These are phyloP conservation scores for Agonopterix arenella DNA, from an alignment of 2,888 invertebrate species.

Conservation along the genomic window DNA sequence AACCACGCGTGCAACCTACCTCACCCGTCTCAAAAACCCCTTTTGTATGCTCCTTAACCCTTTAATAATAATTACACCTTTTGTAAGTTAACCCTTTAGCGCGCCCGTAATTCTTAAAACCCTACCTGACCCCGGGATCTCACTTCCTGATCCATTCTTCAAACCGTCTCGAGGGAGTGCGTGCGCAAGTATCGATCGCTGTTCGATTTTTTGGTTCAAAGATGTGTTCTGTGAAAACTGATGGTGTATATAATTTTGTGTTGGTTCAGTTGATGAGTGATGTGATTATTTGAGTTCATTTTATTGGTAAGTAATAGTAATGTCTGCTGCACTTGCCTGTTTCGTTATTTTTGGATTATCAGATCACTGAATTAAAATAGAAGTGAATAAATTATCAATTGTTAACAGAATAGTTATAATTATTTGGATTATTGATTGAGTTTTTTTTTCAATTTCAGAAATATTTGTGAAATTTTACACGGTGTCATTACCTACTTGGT, in stretches of 20 bases:
- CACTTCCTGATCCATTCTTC: slow-evolving; percentile 70
- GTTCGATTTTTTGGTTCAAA: slow-evolving; percentile 24
- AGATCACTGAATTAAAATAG: too few relatives aligned
- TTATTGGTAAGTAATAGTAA: too few relatives aligned
- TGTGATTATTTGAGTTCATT: slow-evolving; percentile 10
- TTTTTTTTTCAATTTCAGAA: too few relatives aligned
- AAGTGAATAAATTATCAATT: too few relatives aligned
- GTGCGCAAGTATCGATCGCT: slow-evolving; percentile 48
- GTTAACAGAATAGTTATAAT: too few relatives aligned
- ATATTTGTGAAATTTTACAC: too few relatives aligned
- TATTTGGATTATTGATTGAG: too few relatives aligned
- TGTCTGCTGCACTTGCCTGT: too few relatives aligned
- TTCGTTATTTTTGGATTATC: too few relatives aligned
- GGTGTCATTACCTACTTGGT: too few relatives aligned
- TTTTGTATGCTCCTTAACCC: slow-evolving; percentile 55
- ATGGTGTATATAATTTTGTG: background rate
- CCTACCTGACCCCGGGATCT: slow-evolving; percentile 68
- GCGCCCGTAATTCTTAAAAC: slow-evolving; percentile 64
- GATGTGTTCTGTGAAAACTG: slow-evolving; percentile 2
- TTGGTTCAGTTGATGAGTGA: slow-evolving; percentile 12
- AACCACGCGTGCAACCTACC: slow-evolving; percentile 55
- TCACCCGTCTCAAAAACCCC: slow-evolving; percentile 43
- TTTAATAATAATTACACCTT: slow-evolving; percentile 68
- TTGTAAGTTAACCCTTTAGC: slow-evolving; percentile 72
- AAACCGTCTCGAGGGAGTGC: slow-evolving; percentile 56